Base-by-base conservation (phyloP, 2,888 invertebrate species). In the Pachymerium ferrugineum region DNA sequence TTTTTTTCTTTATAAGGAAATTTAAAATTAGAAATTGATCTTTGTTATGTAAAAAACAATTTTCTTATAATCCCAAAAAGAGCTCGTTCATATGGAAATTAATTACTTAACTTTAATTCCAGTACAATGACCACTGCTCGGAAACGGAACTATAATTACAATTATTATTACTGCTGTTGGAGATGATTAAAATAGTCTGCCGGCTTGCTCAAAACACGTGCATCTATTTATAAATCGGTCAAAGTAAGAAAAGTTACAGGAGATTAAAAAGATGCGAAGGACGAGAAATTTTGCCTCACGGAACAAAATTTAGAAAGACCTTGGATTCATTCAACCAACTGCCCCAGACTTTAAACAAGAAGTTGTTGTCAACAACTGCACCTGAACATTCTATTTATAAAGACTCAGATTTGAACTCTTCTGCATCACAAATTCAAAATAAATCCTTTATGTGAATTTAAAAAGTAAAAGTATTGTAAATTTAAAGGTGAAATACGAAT, bases 371-470 rank as follows among this genome's bases (percentile, higher is more conserved):
- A 62, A 62, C 62, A 62, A 62, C 25, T 16, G 38, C 62, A 62
- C 62, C 62, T 62, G 62, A 62, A 62, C 62, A 62, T 62, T 54
- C 62, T 62, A 62, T 62, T 62, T 62, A 6, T 62, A 62, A 62
- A 28, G n/a, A n/a, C n/a, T n/a, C n/a, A n/a, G n/a, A n/a, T n/a
- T n/a, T n/a, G n/a, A n/a, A n/a, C n/a, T n/a, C n/a, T n/a, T n/a
- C n/a, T n/a, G n/a, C n/a, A n/a, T n/a, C n/a, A n/a, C n/a, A n/a
- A n/a, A n/a, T n/a, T n/a, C n/a, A n/a, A n/a, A n/a, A n/a, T n/a
- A n/a, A n/a, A n/a, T n/a, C n/a, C n/a, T n/a, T n/a, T n/a, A n/a
- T n/a, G n/a, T n/a, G n/a, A n/a, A n/a, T n/a, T n/a, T n/a, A n/a
- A n/a, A n/a, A n/a, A n/a, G n/a, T n/a, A n/a, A n/a, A n/a, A n/a